A percentile compares a stretch with the other conserved stretches of the same genome.
Evolutionary conservation across 2,113 vertebrate genomes (phyloP).

Genomic region (Dolichallabes microphthalmus): DNA sequence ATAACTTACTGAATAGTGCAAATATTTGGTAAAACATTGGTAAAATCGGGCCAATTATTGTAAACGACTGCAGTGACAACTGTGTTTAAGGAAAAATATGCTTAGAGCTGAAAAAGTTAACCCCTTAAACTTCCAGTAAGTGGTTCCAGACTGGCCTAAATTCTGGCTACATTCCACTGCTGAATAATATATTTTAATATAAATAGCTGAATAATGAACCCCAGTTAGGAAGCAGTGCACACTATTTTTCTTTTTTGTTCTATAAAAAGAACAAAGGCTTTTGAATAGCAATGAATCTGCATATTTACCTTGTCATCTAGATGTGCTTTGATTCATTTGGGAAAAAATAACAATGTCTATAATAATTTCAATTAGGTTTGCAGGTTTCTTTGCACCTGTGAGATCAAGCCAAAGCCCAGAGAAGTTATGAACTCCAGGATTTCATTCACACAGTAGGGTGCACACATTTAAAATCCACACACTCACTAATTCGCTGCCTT

Average conservation of each 20-base stretch:
- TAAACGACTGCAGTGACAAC: not conserved
- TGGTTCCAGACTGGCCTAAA: not conserved
- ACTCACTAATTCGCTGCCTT: conserved; percentile 20
- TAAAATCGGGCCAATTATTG: not conserved
- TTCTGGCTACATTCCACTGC: not conserved
- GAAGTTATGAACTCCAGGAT: not conserved
- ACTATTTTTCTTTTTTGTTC: not conserved
- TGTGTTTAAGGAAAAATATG: not conserved
- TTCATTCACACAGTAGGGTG: not conserved
- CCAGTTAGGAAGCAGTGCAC: not conserved
- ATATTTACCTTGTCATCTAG: not conserved
- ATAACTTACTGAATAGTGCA: not conserved
- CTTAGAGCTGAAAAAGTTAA: not conserved
- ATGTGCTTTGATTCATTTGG: conserved; percentile 5
- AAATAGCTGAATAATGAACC: not conserved
- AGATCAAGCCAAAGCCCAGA: not conserved
- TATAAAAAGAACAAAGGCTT: not conserved
- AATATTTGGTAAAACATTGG: not conserved
- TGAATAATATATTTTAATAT: not conserved
- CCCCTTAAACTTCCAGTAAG: not conserved
- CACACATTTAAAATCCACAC: conserved; percentile 22
- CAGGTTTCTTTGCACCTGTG: not conserved
- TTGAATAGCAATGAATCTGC: not conserved
- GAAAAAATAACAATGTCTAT: not conserved
- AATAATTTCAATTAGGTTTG: not conserved